phyloP scores from a whole-genome alignment of 2,888 invertebrate species.

The Euplagia quadripunctaria region DNA sequence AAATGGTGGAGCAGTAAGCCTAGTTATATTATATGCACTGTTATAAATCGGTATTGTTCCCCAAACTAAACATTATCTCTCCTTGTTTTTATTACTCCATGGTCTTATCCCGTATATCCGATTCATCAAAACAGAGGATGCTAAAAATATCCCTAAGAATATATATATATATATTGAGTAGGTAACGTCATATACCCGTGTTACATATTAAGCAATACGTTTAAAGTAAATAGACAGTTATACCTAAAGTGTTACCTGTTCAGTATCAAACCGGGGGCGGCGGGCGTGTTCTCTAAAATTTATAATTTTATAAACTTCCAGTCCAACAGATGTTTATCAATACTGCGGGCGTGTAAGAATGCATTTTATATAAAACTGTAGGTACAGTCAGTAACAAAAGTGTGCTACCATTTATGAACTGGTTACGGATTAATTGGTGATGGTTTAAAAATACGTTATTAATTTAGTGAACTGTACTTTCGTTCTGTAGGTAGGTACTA shows the following conservation, averaged over 20 bases:
- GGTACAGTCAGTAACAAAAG: constrained; percentile 34
- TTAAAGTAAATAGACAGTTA: constrained; percentile 12
- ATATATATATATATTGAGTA: not conserved
- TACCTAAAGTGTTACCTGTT: constrained; percentile 47
- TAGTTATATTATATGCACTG: too few relatives aligned
- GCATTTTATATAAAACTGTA: constrained; percentile 43
- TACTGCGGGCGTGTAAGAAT: constrained; percentile 22
- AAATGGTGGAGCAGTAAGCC: too few relatives aligned
- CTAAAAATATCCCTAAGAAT: not conserved
- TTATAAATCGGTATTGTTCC: too few relatives aligned
- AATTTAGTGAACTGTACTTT: not conserved
- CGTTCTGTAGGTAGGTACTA: too few relatives aligned
- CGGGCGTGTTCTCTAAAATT: constrained; percentile 38
- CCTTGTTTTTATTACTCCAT: too few relatives aligned
- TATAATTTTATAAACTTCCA: constrained; percentile 47
- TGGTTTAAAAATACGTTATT: not conserved
- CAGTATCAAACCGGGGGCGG: constrained; percentile 47
- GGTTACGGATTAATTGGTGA: not conserved
- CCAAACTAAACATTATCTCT: too few relatives aligned
- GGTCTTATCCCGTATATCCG: not conserved
- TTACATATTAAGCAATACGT: not conserved
- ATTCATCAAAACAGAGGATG: not conserved
- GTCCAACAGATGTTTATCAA: constrained; percentile 32
- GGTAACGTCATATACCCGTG: not conserved
- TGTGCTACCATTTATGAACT: not conserved